Conservation (phyloP, 2,888 invertebrate species). For the Bugulina stolonifera region DNA sequence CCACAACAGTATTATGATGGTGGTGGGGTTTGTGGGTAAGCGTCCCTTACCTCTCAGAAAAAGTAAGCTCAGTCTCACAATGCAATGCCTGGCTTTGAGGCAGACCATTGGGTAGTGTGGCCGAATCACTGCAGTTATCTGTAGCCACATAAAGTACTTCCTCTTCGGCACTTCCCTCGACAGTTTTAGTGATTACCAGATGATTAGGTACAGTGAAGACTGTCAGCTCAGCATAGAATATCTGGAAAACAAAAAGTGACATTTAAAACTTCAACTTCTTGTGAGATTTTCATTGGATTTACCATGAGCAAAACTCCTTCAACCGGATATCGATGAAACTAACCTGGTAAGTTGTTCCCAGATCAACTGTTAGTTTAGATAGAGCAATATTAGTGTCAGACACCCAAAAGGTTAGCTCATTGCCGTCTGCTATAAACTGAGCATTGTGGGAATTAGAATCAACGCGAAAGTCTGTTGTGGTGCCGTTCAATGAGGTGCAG, state of each 20-base stretch:
- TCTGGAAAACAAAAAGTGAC: no score
- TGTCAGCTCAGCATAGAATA: background rate
- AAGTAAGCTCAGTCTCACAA: background rate
- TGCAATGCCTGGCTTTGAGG: background rate
- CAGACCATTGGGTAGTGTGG: background rate
- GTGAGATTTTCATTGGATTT: no score
- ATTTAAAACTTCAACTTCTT: no score
- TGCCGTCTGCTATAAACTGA: conserved; percentile 1
- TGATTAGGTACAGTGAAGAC: background rate
- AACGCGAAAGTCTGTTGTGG: background rate
- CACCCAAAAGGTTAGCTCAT: background rate
- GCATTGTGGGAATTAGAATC: background rate
- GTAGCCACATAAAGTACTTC: background rate
- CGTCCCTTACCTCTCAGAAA: background rate
- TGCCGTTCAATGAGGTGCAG: background rate
- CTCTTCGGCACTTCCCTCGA: background rate
- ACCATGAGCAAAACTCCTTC: no score
- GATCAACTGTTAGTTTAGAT: conserved; percentile 2
- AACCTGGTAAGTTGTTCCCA: conserved; percentile 1
- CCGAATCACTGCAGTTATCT: background rate
- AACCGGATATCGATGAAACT: no score
- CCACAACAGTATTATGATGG: no score
- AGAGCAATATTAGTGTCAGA: background rate
- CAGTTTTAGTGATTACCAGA: background rate
- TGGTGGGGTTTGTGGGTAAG: no score